Evolutionary conservation across 2,888 invertebrate genomes (phyloP), one percentile per base, ranked within the genome.

Genomic region (Meteorus cinctellus): DNA sequence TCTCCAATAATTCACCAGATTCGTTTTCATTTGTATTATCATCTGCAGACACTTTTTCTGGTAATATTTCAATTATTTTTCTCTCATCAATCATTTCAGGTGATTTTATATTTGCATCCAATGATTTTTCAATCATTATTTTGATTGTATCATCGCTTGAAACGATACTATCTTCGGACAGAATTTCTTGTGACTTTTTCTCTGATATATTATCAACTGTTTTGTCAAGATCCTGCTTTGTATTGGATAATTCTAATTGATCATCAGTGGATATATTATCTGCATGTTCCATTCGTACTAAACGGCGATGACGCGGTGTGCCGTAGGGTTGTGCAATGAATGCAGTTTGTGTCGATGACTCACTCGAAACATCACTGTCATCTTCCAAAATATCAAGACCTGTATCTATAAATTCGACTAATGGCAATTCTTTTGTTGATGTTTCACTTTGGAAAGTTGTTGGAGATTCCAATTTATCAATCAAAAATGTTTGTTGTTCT

Each of bases 331-430:
- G 80, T 5, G 84, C 84, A 36, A 83, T 84, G 72, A 89, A 75
- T 79, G 86, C 86, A 19, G 89, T 89, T 79, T 87, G 86, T 75
- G 84, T 84, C 4, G 89, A 88, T 77, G 87, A 80, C 77, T 89
- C 88, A 79, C 86, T 86, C 10, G 87, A 88, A 71, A 85, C 83
- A 74, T 89, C 88, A 78, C 86, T 87, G 19, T 87, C 86, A 4
- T 84, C 82, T n/a, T 84, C 85, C 51, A 78, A 65, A 41, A 76
- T 74, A 12, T 68, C 60, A 2, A 76, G 63, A n/a, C 78, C 67
- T 62, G 48, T 36, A 36, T 45, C 51, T 5, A 31, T 24, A 51
- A 27, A n/a, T 55, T 34, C 16, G 41, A 12, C n/a, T 3, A 5
- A 24, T 19, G 65, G 24, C 10, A 19, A 19, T n/a, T 65, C 65